Conservation (phyloP, 2,113 vertebrate genomes). For the Camarhynchus parvulus region DNA sequence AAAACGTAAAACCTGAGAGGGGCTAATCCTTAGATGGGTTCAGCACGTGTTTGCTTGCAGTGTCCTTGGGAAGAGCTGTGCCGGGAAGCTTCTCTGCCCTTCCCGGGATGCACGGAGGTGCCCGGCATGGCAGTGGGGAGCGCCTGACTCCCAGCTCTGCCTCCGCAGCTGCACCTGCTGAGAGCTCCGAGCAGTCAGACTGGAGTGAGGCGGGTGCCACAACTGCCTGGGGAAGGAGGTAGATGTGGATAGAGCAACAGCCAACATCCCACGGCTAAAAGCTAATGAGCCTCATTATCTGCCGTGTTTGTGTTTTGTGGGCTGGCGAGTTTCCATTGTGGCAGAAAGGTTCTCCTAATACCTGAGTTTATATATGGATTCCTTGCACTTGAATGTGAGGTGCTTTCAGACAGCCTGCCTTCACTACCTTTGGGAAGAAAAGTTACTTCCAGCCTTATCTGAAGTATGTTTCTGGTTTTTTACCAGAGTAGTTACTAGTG, state of each 20-base stretch:
- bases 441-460: background rate
- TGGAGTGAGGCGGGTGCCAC: background rate
- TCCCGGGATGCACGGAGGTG: background rate
- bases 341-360: background rate
- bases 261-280: background rate
- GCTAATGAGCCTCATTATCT: background rate
- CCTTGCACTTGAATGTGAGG: background rate
- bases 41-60: background rate
- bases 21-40: background rate
- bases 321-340: background rate
- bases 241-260: background rate
- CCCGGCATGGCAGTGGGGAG: background rate
- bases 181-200: background rate
- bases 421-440: background rate
- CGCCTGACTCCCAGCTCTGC: background rate
- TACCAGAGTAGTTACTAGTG: background rate
- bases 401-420: background rate
- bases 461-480: background rate
- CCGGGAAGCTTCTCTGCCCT: background rate
- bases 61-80: background rate
- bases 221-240: background rate
- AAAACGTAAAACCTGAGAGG: background rate
- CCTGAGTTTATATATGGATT: background rate
- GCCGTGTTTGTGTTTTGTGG: fast-evolving
- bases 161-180: background rate